Evolutionary conservation across 1,140 invertebrate species (phyloP).

Genomic region (Maconellicoccus hirsutus): DNA sequence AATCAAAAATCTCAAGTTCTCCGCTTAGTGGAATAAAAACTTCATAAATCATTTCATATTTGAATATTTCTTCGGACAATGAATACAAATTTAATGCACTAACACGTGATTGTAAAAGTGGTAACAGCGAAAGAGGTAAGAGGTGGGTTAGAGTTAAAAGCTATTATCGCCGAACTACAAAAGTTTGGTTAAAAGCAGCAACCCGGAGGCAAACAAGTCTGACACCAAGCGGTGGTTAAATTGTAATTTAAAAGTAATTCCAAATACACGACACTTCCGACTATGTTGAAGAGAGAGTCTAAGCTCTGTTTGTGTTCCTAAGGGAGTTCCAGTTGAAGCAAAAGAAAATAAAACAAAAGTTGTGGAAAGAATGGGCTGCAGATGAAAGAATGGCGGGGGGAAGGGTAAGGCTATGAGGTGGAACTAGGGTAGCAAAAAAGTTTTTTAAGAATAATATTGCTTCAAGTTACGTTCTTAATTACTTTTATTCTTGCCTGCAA

Average conservation of each 20-base stretch:
- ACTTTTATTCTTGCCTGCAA: not conserved
- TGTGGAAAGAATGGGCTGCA: not conserved
- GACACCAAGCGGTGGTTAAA: not conserved
- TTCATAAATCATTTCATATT: too few relatives aligned
- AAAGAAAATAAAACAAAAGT: slow-evolving; percentile 10
- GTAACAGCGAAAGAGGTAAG: not conserved
- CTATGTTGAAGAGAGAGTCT: not conserved
- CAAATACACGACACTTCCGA: slow-evolving; percentile 3
- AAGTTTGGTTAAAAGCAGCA: slow-evolving; percentile 3
- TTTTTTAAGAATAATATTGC: not conserved
- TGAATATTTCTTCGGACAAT: not conserved
- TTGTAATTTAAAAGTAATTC: slow-evolving; percentile 10
- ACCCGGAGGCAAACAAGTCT: slow-evolving; percentile 1
- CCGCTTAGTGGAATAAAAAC: too few relatives aligned
- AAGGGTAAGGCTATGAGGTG: not conserved
- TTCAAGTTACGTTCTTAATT: not conserved
- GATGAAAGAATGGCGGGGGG: not conserved
- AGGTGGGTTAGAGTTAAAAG: not conserved
- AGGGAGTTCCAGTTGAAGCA: not conserved
- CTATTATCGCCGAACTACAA: not conserved
- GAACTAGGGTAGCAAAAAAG: not conserved
- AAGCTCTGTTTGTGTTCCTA: not conserved
- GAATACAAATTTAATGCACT: not conserved
- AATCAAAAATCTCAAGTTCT: too few relatives aligned
- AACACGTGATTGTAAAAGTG: not conserved